Evolutionary conservation across 1,140 invertebrate genomes (phyloP).

Genomic region (Neelides sp.): DNA sequence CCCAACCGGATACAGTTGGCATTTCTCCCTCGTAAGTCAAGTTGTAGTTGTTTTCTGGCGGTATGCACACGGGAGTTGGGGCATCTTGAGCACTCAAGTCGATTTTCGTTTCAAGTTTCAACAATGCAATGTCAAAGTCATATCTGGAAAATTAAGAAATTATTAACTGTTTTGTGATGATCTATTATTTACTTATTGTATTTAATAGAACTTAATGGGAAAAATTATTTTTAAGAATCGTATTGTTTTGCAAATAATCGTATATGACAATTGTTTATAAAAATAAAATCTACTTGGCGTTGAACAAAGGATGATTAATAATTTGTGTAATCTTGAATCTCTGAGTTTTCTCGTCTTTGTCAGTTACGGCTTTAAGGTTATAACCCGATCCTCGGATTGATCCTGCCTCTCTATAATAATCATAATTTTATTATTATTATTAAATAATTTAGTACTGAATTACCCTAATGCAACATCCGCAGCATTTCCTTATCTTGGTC

Average conservation of each 20-base stretch:
- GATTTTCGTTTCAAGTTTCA: slow-evolving; percentile 5
- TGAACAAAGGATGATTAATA: slow-evolving; percentile 18
- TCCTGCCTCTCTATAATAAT: slow-evolving; percentile 11
- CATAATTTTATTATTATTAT: background rate
- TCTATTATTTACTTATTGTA: too few species aligned
- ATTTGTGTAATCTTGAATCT: slow-evolving; percentile 16
- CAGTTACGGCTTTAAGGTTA: slow-evolving; percentile 6
- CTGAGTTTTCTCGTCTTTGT: slow-evolving; percentile 15
- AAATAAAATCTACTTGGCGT: background rate
- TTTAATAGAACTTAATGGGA: too few species aligned
- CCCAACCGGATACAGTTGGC: slow-evolving; percentile 14
- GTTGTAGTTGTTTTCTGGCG: background rate
- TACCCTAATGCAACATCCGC: slow-evolving; percentile 6
- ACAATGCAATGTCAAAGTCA: slow-evolving; percentile 14
- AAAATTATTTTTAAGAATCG: too few species aligned
- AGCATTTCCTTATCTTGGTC: slow-evolving; percentile 1
- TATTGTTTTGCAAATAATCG: too few species aligned
- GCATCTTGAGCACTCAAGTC: slow-evolving; percentile 8
- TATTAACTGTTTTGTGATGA: background rate
- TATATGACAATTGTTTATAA: background rate
- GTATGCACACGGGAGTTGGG: slow-evolving; percentile 5
- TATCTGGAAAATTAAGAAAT: slow-evolving; percentile 1
- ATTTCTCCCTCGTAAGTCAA: background rate
- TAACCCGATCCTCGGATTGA: slow-evolving; percentile 19
- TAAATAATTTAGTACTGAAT: background rate